These are phyloP conservation scores for Drosophila meridiana DNA, from an alignment of 2,888 invertebrate species.

Conservation along the genomic window DNA sequence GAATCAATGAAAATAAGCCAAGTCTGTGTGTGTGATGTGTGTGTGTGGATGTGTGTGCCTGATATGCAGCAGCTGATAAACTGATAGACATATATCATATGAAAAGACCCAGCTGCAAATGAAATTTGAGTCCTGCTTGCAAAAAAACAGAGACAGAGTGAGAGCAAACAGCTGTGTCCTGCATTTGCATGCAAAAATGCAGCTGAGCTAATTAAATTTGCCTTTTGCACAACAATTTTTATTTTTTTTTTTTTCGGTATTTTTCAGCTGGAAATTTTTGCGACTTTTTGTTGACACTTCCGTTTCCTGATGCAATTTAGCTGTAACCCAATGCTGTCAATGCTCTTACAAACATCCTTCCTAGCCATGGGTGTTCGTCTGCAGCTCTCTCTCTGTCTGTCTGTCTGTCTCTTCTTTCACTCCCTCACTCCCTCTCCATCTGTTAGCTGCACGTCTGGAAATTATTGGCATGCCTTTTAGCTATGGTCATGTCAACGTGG, in stretches of 20 bases:
- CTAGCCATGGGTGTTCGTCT: constrained; percentile 37
- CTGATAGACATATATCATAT: constrained; percentile 1
- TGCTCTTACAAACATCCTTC: constrained; percentile 55
- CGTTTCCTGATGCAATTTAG: constrained; percentile 63
- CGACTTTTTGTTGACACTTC: constrained; percentile 53
- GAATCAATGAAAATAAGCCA: constrained; percentile 40
- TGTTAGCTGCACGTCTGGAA: constrained; percentile 6
- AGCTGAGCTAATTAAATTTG: constrained; percentile 42
- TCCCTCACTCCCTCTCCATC: background rate
- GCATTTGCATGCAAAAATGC: constrained; percentile 54
- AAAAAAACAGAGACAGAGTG: background rate
- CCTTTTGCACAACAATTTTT: constrained; percentile 12
- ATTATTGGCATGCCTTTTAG: constrained; percentile 50
- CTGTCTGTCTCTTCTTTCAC: background rate
- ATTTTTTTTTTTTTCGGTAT: constrained; percentile 2
- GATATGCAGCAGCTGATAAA: constrained; percentile 52
- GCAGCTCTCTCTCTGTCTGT: background rate
- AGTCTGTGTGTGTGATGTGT: background rate
- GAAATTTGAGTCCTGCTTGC: constrained; percentile 44
- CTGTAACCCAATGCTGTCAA: constrained; percentile 59
- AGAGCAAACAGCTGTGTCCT: constrained; percentile 43
- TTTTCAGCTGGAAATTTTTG: constrained; percentile 51
- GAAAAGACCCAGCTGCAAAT: constrained; percentile 38
- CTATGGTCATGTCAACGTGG: constrained; percentile 46
- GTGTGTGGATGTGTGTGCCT: background rate